phyloP scores from a whole-genome alignment of 2,113 vertebrate genomes.

The Siphamia tubifer region DNA sequence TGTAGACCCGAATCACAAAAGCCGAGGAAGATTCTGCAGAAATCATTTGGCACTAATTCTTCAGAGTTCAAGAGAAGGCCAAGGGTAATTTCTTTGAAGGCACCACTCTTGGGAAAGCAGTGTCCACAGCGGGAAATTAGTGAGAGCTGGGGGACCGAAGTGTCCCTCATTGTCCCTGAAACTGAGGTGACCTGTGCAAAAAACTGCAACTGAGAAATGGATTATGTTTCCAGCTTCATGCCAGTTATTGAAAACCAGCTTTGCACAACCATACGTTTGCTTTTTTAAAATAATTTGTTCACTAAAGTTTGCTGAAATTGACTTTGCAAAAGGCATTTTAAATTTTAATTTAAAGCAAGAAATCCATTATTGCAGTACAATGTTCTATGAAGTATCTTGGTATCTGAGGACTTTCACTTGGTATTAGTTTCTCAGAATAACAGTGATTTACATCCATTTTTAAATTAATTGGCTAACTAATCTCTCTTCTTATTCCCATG shows the following conservation, averaged over 20 bases:
- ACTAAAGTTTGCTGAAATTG: neutral
- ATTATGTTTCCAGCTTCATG: neutral
- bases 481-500: too few species aligned
- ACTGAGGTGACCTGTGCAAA: neutral
- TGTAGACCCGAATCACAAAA: neutral
- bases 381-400: neutral
- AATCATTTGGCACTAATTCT: neutral
- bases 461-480: too few species aligned
- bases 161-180: neutral
- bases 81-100: neutral
- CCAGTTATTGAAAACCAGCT: neutral
- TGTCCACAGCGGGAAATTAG: neutral
- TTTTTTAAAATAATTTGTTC: neutral
- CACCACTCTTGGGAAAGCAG: neutral
- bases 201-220: too few species aligned
- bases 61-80: neutral
- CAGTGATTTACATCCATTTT: too few species aligned
- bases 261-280: neutral
- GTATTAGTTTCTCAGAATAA: too few species aligned
- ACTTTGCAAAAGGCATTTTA: neutral
- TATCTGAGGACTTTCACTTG: too few species aligned
- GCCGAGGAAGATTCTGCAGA: neutral
- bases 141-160: neutral
- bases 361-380: neutral
- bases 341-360: neutral